Base-by-base conservation (phyloP, 1,140 invertebrate species). In the Palaemon carinicauda region DNA sequence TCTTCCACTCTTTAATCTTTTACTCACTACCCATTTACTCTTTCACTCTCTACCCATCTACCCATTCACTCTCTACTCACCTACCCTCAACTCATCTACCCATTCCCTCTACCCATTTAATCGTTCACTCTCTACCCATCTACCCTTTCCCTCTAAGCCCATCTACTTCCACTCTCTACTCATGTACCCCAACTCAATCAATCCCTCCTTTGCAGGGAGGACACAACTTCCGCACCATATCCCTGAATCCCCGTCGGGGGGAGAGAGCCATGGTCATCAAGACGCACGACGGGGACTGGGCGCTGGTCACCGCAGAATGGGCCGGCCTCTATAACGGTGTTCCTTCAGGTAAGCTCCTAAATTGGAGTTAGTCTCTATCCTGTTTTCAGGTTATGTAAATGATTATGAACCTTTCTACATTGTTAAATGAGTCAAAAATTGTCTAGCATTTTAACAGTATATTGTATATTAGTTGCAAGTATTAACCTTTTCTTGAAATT, bases 191-290 rank as follows among this genome's bases (percentile, higher is more conserved):
- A n/a, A n/a, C 5, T 27, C 56, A 31, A n/a, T 27, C 12, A n/a
- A 0, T 21, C 41, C 19, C 24, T n/a, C 10, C 52, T 10, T 69
- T 69, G n/a, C 83, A 85, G 83, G 65, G 83, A 5, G 65, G 77
- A 60, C 83, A 86, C 77, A 86, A 86, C 77, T 86, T 86, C 83
- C 29, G 83, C 74, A 86, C 83, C 7, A 86, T 86, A 54, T 86
- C 83, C n/a, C 65, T 86, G 77, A 86, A 86, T 51, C 75, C 83
- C 1, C 75, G 83, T n/a, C 83, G 83, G 71, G 83, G 83, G 7
- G 83, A 86, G 75, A 12, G 83, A 73, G 83, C 74, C 1, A 86
- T 86, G 83, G 83, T 86, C 1, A 86, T 86, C 77, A 86, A 86
- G 51, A 86, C 83, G 0, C 83, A 86, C 17, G 83, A 86, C n/a